Conservation (phyloP, 2,113 vertebrate genomes). For the Ailurus styani region DNA sequence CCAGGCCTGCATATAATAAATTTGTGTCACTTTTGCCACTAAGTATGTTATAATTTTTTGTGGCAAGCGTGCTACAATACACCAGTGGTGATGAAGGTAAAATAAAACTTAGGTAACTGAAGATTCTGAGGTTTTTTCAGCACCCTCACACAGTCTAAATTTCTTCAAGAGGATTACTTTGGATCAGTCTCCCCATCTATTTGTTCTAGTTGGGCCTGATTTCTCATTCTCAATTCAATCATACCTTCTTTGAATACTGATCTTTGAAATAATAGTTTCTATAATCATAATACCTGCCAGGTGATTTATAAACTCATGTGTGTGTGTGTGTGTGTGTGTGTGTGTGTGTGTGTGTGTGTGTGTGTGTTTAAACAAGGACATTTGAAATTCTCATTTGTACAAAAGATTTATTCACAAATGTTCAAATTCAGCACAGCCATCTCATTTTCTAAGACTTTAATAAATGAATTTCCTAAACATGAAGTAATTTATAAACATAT, state of each 20-base stretch:
- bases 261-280: neutral
- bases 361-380: neutral
- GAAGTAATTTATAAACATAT: neutral
- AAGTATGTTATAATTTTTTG: neutral
- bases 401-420: neutral
- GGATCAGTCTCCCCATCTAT: neutral
- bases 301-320: neutral
- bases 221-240: neutral
- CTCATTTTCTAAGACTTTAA: neutral
- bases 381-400: neutral
- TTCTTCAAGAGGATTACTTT: neutral
- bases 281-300: neutral
- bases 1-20: neutral
- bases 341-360: neutral
- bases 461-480: neutral
- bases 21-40: neutral
- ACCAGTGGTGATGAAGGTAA: neutral
- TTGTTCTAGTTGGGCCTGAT: neutral
- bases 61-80: neutral
- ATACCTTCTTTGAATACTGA: neutral
- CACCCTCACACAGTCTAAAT: neutral
- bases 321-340: neutral
- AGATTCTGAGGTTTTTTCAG: neutral
- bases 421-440: neutral
- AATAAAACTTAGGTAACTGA: neutral